A percentile compares a stretch with the other conserved stretches of the same genome.
phyloP scores from a whole-genome alignment of 2,888 invertebrate genomes.

The Teleogryllus oceanicus region DNA sequence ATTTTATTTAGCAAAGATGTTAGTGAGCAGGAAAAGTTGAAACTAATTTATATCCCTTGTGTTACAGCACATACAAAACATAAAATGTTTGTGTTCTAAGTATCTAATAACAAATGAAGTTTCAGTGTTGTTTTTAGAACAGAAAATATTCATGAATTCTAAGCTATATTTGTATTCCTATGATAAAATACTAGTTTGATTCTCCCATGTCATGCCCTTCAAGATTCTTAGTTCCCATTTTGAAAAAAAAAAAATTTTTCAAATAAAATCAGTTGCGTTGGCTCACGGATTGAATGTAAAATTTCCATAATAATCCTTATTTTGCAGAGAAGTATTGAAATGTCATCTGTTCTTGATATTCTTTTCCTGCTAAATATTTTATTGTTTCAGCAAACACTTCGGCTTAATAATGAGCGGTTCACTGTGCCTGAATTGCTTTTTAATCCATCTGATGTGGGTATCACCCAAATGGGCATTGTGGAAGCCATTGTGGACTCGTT shows the following conservation, averaged over 20 bases:
- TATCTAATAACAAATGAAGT: too few species aligned
- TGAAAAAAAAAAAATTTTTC: too few species aligned
- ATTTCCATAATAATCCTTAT: neutral
- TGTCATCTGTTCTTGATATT: neutral
- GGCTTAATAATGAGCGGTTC: conserved; percentile 91
- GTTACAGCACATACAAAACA: neutral
- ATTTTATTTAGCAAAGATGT: too few species aligned
- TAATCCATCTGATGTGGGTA: conserved; percentile 90
- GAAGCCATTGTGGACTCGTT: conserved; percentile 81
- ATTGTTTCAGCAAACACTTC: conserved; percentile 66
- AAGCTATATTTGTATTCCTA: too few species aligned
- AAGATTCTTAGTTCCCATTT: too few species aligned
- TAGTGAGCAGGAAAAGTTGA: neutral
- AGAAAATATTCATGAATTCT: too few species aligned
- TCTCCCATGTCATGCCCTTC: too few species aligned
- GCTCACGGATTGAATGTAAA: neutral
- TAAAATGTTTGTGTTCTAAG: too few species aligned
- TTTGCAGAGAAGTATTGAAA: neutral
- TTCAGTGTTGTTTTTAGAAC: too few species aligned
- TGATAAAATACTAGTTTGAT: too few species aligned
- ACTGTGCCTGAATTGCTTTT: conserved; percentile 92
- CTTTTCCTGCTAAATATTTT: conserved; percentile 11
- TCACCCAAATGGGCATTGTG: conserved; percentile 86
- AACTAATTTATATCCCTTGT: neutral
- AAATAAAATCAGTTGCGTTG: neutral